Evolutionary conservation across 2,113 vertebrate species (phyloP).

Genomic region (Bos indicus): DNA sequence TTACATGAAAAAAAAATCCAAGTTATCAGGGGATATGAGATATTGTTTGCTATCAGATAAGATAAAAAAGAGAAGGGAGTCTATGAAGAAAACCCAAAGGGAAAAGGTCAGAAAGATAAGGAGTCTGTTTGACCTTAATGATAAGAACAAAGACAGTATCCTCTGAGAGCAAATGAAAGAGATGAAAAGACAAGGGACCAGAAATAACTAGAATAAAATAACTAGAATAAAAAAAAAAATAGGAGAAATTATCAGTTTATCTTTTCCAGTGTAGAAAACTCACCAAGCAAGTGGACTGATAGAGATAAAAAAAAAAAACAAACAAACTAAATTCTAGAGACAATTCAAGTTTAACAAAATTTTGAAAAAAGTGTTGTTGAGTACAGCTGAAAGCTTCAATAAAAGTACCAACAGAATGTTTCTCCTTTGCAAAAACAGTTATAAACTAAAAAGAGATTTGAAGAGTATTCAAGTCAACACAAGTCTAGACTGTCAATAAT

Average conservation of each 20-base stretch:
- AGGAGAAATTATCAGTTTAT: not conserved
- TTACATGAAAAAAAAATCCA: not conserved
- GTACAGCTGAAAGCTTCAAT: not conserved
- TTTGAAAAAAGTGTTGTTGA: not conserved
- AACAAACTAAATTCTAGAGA: conserved; percentile 27
- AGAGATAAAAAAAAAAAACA: not conserved
- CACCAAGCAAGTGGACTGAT: not conserved
- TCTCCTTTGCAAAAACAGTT: conserved; percentile 6
- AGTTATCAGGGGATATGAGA: not conserved
- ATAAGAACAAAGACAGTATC: not conserved
- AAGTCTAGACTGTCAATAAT: not conserved
- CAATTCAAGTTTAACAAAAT: not conserved
- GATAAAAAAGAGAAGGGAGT: not conserved
- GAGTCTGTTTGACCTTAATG: not conserved
- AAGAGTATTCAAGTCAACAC: not conserved
- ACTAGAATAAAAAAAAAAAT: not conserved
- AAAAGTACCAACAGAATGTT: conserved; percentile 1
- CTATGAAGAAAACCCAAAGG: not conserved
- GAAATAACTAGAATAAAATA: not conserved
- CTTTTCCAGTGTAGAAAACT: not conserved
- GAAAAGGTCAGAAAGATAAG: not conserved
- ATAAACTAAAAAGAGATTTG: not conserved
- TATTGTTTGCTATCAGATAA: not conserved
- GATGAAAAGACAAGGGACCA: not conserved
- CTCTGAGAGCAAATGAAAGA: not conserved